Base-by-base conservation (phyloP, 2,888 invertebrate species). In the Fabriciana adippe region DNA sequence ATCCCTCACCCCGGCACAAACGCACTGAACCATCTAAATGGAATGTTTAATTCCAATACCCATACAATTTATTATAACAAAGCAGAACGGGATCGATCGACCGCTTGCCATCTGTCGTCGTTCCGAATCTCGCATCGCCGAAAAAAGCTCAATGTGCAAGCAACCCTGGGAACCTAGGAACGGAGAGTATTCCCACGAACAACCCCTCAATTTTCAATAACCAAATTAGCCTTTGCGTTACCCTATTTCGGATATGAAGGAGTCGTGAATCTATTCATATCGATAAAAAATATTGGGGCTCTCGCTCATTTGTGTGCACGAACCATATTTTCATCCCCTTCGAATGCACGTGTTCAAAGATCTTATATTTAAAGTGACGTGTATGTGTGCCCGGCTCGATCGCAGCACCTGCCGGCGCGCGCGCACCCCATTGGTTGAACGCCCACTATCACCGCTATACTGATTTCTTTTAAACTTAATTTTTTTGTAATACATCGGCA, bases 111-210 rank as follows among this genome's bases (percentile, higher is more conserved):
- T 93, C 93, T 93, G 93, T 92, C 91, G 92, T 85, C 84, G 87
- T 90, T 89, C 90, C 89, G 88, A 90, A 90, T 90, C 89, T 88
- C 87, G 84, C 81, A 86, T 85, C 81, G 82, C 86, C 83, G 83
- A 89, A 92, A 92, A 91, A 91, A 89, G 75, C 90, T 88, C 89
- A 91, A 91, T 91, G 90, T 91, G 92, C 90, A 88, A 85, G 85
- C 90, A 88, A 89, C 93, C 93, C 93, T 95, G 94, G 94, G 95
- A 95, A 95, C 94, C 93, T 86, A 89, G 89, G 89, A 90, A 87
- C 92, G 87, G 85, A 89, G 87, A 90, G 92, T 93, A 93, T 95
- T 95, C 95, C 94, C 95, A 95, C 95, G 94, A 93, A 90, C 92
- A 89, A 93, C 93, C 93, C 93, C 93, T 90, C 92, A 90, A 92